Evolutionary conservation across 2,888 invertebrate genomes (phyloP).

Genomic region (Chrysodeixis includens): DNA sequence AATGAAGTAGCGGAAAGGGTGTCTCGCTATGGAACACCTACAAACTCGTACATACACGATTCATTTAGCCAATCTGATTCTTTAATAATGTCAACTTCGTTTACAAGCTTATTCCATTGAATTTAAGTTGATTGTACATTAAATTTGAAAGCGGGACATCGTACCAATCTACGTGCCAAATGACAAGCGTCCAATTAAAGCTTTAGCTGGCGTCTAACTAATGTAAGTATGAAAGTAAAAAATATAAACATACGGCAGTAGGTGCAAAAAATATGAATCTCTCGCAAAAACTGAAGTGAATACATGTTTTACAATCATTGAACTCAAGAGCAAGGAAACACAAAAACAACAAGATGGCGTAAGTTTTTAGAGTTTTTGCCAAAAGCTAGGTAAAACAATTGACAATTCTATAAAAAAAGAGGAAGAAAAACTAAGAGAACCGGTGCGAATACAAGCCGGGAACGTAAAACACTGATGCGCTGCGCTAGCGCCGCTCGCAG

Average conservation of each 20-base stretch:
- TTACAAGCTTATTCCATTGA: conserved; percentile 25
- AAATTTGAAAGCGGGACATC: conserved; percentile 54
- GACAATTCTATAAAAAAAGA: conserved; percentile 20
- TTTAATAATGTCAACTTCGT: conserved; percentile 16
- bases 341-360: conserved; percentile 30
- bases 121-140: conserved; percentile 46
- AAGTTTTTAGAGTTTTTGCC: conserved; percentile 30
- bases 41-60: neutral
- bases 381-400: conserved; percentile 32
- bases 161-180: conserved; percentile 62
- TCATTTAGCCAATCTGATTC: neutral
- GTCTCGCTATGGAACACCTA: neutral
- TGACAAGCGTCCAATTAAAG: conserved; percentile 67
- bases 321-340: conserved; percentile 15
- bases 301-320: conserved; percentile 27
- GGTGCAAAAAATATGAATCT: neutral
- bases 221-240: conserved; percentile 22
- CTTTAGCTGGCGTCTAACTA: conserved; percentile 49
- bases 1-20: neutral
- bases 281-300: neutral
- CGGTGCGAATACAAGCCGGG: conserved; percentile 32
- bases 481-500: conserved; percentile 64
- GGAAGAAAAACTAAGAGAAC: conserved; percentile 8
- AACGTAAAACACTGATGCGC: conserved; percentile 41
- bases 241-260: conserved; percentile 17